Conservation (phyloP, 2,888 invertebrate species). For the Cyaniris semiargus region DNA sequence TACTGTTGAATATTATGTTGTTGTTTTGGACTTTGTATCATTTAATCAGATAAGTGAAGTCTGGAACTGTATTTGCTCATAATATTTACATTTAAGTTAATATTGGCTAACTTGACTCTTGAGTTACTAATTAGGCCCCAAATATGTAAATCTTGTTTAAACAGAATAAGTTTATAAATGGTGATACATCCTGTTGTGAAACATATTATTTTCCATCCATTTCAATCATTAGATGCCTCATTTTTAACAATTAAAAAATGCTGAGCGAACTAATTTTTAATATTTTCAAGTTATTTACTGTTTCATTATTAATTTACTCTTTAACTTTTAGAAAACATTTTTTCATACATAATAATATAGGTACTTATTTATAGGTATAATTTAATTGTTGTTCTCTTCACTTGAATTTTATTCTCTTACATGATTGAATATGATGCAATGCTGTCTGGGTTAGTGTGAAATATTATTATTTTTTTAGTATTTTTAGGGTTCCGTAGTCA, state of each 20-base stretch:
- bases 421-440: neutral
- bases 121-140: neutral
- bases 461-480: neutral
- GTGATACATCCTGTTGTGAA: neutral
- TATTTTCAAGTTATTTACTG: neutral
- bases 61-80: neutral
- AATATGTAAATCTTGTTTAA: neutral
- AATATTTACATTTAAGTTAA: neutral
- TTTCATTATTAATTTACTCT: too few relatives aligned
- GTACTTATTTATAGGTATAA: too few relatives aligned
- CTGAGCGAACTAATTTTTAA: neutral
- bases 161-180: too few relatives aligned
- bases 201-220: neutral
- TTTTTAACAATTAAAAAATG: neutral
- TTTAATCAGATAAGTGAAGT: constrained; percentile 23
- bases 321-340: too few relatives aligned
- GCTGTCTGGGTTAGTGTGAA: neutral
- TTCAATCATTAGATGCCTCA: neutral
- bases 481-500: too few relatives aligned
- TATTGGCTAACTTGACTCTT: neutral
- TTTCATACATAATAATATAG: too few relatives aligned
- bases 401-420: too few relatives aligned
- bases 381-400: too few relatives aligned
- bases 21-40: constrained; percentile 35
- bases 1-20: neutral